Evolutionary conservation across 2,888 invertebrate genomes (phyloP).

Genomic region (Eilema depressum): DNA sequence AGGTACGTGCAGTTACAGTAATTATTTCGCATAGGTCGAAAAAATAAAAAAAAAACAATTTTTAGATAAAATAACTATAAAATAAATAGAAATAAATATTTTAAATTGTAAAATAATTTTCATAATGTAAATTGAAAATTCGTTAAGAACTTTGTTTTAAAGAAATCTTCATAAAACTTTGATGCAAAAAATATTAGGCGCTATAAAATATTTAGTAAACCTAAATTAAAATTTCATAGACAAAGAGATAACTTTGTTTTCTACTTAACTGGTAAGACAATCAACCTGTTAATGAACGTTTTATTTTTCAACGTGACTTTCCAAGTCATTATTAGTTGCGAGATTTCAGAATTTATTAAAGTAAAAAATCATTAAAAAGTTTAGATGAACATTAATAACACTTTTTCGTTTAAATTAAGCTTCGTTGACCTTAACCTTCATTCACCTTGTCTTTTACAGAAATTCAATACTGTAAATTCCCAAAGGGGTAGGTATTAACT

Average conservation of each 20-base stretch:
- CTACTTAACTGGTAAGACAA: neutral
- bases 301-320: constrained; percentile 4
- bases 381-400: neutral
- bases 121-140: neutral
- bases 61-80: too few species aligned
- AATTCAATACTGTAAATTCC: too few species aligned
- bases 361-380: constrained; percentile 4
- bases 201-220: neutral
- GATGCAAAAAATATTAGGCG: neutral
- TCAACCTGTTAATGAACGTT: neutral
- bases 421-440: neutral
- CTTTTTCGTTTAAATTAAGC: constrained; percentile 1
- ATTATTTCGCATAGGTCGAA: too few species aligned
- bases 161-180: neutral
- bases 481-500: too few species aligned
- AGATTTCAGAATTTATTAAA: neutral
- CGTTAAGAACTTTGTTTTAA: neutral
- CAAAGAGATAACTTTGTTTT: neutral
- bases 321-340: neutral
- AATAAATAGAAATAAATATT: too few species aligned
- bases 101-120: too few species aligned
- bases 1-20: too few species aligned
- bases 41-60: too few species aligned
- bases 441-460: neutral
- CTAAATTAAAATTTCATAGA: neutral